Conservation (phyloP, 1,140 invertebrate genomes). For the Teleopsis dalmanni region DNA sequence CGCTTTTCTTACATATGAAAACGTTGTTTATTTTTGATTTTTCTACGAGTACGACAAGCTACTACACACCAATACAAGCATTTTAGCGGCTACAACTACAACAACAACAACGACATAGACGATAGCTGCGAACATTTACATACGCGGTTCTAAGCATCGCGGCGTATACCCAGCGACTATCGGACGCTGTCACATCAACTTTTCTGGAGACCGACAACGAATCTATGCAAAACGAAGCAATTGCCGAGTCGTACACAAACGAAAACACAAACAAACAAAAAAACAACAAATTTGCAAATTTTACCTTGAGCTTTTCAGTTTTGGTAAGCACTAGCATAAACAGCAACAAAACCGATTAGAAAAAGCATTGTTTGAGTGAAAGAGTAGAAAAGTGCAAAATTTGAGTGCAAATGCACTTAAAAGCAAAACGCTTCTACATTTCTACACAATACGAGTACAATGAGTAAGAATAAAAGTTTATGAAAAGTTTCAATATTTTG, state of each 20-base stretch:
- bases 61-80: neutral
- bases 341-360: no score
- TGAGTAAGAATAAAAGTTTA: no score
- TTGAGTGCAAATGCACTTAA: no score
- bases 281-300: slow-evolving; percentile 1
- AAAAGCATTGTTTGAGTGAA: no score
- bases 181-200: slow-evolving; percentile 22
- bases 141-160: slow-evolving; percentile 40
- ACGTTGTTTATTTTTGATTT: neutral
- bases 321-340: neutral
- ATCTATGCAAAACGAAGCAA: neutral
- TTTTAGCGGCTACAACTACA: neutral
- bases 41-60: neutral
- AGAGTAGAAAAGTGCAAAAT: no score
- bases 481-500: no score
- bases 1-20: no score
- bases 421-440: no score
- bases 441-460: no score
- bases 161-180: slow-evolving; percentile 44
- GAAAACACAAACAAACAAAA: neutral
- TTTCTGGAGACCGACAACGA: slow-evolving; percentile 33
- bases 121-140: slow-evolving; percentile 8
- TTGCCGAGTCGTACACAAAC: neutral
- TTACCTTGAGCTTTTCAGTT: neutral
- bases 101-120: neutral